Conservation (phyloP, 2,888 invertebrate species). For the Harpalus rubripes region DNA sequence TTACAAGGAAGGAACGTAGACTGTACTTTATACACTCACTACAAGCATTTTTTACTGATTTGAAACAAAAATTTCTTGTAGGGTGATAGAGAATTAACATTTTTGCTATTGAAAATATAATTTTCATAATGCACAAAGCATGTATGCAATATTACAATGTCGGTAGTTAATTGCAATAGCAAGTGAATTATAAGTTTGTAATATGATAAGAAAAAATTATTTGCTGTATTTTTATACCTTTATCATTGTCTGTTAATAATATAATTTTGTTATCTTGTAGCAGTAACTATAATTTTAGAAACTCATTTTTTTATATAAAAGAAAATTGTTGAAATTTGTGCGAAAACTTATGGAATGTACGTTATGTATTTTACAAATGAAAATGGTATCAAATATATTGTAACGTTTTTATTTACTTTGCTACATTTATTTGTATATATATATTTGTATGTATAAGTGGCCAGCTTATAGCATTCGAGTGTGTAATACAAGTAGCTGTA, state of each 20-base stretch:
- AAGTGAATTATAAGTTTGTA: neutral
- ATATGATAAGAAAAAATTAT: neutral
- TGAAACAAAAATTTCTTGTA: neutral
- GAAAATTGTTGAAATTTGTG: no score
- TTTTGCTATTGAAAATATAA: neutral
- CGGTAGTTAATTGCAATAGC: neutral
- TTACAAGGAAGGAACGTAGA: constrained; percentile 23
- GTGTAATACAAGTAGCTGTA: no score
- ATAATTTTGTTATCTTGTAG: constrained; percentile 1
- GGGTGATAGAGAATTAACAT: neutral
- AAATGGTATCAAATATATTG: no score
- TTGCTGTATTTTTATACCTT: neutral
- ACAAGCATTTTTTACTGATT: neutral
- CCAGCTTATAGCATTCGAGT: no score
- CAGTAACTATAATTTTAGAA: neutral
- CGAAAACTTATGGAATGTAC: neutral
- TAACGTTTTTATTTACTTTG: no score
- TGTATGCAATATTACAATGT: neutral
- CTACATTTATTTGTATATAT: no score
- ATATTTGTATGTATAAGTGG: no score
- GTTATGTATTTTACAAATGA: neutral
- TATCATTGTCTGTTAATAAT: neutral
- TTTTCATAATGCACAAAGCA: neutral
- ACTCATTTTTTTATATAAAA: neutral
- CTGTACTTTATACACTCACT: constrained; percentile 52